These are phyloP conservation scores for Dryoscopus gambensis DNA, from an alignment of 2,113 vertebrate species.

Conservation along the genomic window DNA sequence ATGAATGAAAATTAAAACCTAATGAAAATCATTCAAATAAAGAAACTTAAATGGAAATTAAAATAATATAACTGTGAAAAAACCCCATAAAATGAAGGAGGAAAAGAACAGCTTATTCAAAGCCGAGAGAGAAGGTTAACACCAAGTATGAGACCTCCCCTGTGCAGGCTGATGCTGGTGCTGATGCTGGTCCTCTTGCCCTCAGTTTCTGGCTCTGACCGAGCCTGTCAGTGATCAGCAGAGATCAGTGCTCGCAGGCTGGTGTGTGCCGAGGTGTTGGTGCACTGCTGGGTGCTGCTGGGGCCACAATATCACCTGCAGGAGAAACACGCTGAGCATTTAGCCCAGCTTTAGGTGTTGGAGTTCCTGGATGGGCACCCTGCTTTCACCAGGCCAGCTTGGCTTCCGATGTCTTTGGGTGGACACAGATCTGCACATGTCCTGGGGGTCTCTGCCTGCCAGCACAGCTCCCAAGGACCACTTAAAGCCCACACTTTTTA, in stretches of 20 bases:
- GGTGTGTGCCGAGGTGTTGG: accelerated
- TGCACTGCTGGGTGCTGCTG: background rate
- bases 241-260: background rate
- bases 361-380: background rate
- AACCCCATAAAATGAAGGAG: background rate
- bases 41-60: background rate
- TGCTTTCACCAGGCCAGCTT: background rate
- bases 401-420: background rate
- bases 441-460: background rate
- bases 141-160: background rate
- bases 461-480: background rate
- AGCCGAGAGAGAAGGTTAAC: background rate
- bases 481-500: background rate
- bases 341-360: background rate
- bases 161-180: background rate
- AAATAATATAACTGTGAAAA: background rate
- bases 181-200: background rate
- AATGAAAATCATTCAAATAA: background rate
- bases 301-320: background rate
- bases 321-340: background rate
- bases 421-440: background rate
- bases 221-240: background rate
- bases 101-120: background rate
- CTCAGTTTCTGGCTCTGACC: background rate
- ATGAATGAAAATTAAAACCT: background rate